phyloP scores from a whole-genome alignment of 2,113 vertebrate species.

The Sander lucioperca region DNA sequence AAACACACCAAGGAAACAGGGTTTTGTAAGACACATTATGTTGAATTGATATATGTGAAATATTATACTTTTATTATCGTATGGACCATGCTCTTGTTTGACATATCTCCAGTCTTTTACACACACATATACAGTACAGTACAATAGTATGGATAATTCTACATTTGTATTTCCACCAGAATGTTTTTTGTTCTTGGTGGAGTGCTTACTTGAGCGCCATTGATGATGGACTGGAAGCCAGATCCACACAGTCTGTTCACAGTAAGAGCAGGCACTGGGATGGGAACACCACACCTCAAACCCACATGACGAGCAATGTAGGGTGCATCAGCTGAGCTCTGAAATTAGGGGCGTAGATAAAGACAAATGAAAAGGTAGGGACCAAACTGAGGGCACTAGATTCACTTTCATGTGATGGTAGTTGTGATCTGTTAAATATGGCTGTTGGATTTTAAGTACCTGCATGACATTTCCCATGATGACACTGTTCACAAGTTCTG shows the following conservation, averaged over 20 bases:
- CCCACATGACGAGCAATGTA: constrained; percentile 95
- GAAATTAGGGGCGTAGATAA: neutral
- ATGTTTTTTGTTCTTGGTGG: neutral
- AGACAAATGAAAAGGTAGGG: neutral
- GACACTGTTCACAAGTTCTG: constrained; percentile 92
- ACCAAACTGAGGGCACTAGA: neutral
- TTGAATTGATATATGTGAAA: neutral
- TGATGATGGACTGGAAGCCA: constrained; percentile 95
- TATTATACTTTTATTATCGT: neutral
- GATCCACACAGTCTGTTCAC: constrained; percentile 97
- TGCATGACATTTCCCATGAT: constrained; percentile 93
- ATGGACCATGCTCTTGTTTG: neutral
- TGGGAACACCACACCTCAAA: constrained; percentile 89
- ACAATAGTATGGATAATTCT: neutral
- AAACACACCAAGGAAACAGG: constrained; percentile 45
- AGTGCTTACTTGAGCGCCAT: constrained; percentile 90
- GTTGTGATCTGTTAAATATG: neutral
- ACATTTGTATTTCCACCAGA: constrained; percentile 1
- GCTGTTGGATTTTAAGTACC: constrained; percentile 75
- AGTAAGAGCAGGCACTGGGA: constrained; percentile 89
- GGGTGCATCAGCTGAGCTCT: constrained; percentile 89
- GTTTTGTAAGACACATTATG: neutral
- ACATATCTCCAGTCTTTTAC: neutral
- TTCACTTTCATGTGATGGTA: neutral
- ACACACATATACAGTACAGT: neutral